These are phyloP conservation scores for Otolemur garnettii DNA, from an alignment of 2,113 vertebrate genomes.

Conservation along the genomic window DNA sequence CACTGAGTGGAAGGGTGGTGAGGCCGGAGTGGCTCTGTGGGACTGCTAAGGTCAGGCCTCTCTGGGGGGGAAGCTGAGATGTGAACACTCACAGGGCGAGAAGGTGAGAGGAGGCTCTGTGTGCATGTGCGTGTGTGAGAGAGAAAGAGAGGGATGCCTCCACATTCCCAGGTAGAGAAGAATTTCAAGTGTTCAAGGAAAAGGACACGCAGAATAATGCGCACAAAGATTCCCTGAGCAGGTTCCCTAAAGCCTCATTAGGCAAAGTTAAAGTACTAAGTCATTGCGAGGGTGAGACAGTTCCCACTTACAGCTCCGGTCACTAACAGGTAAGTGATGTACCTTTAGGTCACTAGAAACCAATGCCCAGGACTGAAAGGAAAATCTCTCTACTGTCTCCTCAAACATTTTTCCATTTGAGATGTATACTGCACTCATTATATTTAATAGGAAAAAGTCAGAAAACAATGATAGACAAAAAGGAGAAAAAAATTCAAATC, in stretches of 20 bases:
- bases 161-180: not conserved
- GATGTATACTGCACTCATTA: not conserved
- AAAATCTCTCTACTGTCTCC: slow-evolving; percentile 20
- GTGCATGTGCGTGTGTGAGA: not conserved
- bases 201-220: not conserved
- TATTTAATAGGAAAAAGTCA: not conserved
- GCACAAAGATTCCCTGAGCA: not conserved
- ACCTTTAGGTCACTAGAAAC: not conserved
- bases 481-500: not conserved
- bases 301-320: not conserved
- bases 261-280: not conserved
- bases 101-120: not conserved
- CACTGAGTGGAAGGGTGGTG: too few relatives aligned
- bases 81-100: not conserved
- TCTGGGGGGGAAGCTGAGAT: not conserved
- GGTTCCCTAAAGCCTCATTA: not conserved
- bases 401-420: slow-evolving; percentile 27
- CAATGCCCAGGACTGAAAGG: not conserved
- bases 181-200: not conserved
- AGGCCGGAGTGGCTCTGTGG: not conserved
- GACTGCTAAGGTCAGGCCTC: not conserved
- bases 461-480: slow-evolving; percentile 1
- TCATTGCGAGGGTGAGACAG: not conserved
- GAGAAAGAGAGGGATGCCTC: not conserved
- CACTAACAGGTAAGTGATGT: not conserved